Conservation (phyloP, 2,797 vertebrate species). For the Scleropages formosus region DNA sequence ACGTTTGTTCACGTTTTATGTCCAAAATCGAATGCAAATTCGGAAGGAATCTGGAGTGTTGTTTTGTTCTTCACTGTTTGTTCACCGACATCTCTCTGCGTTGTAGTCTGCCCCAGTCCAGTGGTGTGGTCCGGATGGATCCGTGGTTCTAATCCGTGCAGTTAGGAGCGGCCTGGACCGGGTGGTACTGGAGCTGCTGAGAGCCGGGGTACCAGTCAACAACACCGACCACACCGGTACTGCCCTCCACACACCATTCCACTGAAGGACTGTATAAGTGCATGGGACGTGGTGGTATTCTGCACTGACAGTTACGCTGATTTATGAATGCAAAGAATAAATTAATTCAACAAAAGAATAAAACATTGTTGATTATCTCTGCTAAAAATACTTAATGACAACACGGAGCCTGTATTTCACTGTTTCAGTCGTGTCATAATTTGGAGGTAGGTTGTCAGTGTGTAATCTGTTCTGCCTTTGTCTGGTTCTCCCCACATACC, state of each 20-base stretch:
- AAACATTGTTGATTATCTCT: too few species aligned
- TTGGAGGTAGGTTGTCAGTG: conserved; percentile 38
- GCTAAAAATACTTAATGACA: too few species aligned
- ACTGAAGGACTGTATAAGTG: not conserved
- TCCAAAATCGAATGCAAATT: not conserved
- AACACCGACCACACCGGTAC: conserved; percentile 84
- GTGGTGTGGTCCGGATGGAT: conserved; percentile 78
- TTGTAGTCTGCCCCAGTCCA: conserved; percentile 64
- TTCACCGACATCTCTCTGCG: not conserved
- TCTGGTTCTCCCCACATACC: conserved; percentile 52
- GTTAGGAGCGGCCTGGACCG: conserved; percentile 81
- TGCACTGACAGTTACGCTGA: not conserved
- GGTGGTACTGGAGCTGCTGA: conserved; percentile 81
- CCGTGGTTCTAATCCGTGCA: conserved; percentile 83
- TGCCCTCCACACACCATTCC: not conserved
- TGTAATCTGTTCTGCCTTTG: conserved; percentile 47
- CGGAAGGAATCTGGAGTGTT: not conserved
- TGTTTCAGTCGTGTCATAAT: not conserved
- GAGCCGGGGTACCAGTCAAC: conserved; percentile 80
- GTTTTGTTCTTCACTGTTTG: not conserved
- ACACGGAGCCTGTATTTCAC: not conserved
- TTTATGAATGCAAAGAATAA: not conserved
- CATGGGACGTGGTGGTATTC: not conserved
- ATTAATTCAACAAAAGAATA: too few species aligned
- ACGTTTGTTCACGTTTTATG: too few species aligned